Base-by-base conservation (phyloP, 1,140 invertebrate genomes). In the Sitobion miscanthi region DNA sequence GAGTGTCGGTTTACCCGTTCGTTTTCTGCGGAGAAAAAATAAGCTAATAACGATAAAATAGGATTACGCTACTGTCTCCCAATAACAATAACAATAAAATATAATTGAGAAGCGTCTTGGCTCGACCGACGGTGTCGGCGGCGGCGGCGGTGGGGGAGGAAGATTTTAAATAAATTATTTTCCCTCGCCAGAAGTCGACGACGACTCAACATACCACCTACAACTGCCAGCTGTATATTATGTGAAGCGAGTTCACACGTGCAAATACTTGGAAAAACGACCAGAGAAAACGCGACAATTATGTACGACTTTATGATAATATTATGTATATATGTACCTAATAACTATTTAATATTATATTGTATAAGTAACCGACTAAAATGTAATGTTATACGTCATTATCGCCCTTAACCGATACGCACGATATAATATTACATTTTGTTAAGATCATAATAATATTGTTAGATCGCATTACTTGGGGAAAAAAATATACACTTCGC, bases 1-100 rank as follows among this genome's bases (percentile, higher is more conserved):
- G 23, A 85, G 30, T 52, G 20, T 89, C 87, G 4, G 49, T 54
- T 54, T 54, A 54, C 5, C 42, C 47, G 86, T 38, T 0, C 14
- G 87, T 87, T n/a, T 87, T 87, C 45, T 49, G 30, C 30, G 49
- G 25, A 38, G n/a, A 54, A 11, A 38, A 89, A 89, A 89, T 57
- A 89, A 57, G 57, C 35, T 57, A 54, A 57, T 89, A 89, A 89
- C 52, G 54, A 89, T 89, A 89, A 89, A 57, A 57, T 89, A 89
- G 52, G 88, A 89, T 57, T 89, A 89, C 21, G 88, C 88, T 54
- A 54, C 88, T 54, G 88, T 57, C 88, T 35, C 23, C 21, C 52
- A 25, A 89, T 57, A 54, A 54, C n/a, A 89, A 54, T 89, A 57
- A 89, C 38, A 89, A 38, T 57, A 57, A 89, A 54, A 89, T 57